Percentiles rank a stretch among this genome's conserved stretches.
Conservation (phyloP, 2,113 vertebrate genomes). For the Ceratotherium simum region DNA sequence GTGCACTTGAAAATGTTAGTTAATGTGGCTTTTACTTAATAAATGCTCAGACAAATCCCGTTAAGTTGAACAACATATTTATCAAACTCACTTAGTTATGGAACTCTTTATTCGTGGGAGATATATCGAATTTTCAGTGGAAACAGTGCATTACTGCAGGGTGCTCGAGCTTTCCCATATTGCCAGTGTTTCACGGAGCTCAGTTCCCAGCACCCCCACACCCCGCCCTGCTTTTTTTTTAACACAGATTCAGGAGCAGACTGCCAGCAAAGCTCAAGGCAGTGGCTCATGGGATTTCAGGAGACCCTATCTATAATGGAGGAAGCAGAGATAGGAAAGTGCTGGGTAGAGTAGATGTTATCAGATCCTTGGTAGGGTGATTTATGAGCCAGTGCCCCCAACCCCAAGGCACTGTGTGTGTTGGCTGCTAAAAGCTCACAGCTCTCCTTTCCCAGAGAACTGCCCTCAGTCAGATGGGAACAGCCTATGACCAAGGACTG, state of each 20-base stretch:
- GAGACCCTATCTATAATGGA: background rate
- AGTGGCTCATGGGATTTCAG: background rate
- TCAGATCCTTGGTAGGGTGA: background rate
- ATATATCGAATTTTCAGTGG: background rate
- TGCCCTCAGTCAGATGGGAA: background rate
- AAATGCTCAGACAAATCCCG: background rate
- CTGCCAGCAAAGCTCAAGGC: background rate
- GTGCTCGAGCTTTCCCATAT: accelerated
- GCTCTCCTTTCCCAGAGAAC: background rate
- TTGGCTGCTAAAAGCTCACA: background rate
- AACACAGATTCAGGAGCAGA: background rate
- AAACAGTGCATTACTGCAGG: background rate
- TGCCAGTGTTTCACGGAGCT: background rate
- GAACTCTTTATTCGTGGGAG: background rate
- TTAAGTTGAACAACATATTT: background rate
- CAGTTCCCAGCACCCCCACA: background rate
- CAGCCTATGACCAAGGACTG: background rate
- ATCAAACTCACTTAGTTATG: background rate
- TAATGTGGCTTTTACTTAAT: background rate
- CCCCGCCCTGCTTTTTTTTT: background rate
- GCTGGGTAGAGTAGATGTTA: background rate
- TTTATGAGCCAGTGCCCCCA: background rate
- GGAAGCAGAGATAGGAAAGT: no score
- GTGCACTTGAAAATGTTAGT: background rate
- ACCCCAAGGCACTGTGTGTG: accelerated